Conservation (phyloP, 2,888 invertebrate species). For the Pterostichus madidus region DNA sequence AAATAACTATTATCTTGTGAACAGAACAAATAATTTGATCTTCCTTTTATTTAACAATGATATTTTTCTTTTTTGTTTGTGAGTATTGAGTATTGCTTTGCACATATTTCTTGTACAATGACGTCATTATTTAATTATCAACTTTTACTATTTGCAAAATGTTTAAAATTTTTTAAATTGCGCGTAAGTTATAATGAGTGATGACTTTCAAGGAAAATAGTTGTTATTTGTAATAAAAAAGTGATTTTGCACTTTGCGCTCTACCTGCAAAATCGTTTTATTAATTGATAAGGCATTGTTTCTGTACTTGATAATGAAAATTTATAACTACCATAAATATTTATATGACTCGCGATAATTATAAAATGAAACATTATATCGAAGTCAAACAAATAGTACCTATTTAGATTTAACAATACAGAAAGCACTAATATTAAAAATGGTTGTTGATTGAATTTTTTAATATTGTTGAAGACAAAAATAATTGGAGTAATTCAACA, state of each 20-base stretch:
- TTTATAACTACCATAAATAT: conserved; percentile 61
- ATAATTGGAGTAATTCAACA: neutral
- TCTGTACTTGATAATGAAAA: conserved; percentile 56
- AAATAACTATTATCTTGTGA: too few species aligned
- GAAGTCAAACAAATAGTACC: conserved; percentile 9
- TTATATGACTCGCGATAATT: conserved; percentile 49
- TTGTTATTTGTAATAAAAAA: neutral
- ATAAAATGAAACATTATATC: conserved; percentile 26
- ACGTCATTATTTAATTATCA: too few species aligned
- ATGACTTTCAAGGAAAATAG: conserved; percentile 27
- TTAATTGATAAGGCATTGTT: conserved; percentile 60
- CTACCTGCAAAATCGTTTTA: conserved; percentile 43
- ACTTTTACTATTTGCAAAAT: too few species aligned
- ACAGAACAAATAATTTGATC: too few species aligned
- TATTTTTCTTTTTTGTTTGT: too few species aligned
- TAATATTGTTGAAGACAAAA: neutral
- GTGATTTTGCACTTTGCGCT: conserved; percentile 52
- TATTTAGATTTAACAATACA: conserved; percentile 1
- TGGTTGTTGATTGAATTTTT: neutral
- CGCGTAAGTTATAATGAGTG: neutral
- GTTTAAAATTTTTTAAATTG: neutral
- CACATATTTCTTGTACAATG: too few species aligned
- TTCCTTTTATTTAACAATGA: too few species aligned
- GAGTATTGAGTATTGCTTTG: too few species aligned
- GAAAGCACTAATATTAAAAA: neutral